phyloP scores from a whole-genome alignment of 1,140 invertebrate genomes.

The Drosophila fuyamai region DNA sequence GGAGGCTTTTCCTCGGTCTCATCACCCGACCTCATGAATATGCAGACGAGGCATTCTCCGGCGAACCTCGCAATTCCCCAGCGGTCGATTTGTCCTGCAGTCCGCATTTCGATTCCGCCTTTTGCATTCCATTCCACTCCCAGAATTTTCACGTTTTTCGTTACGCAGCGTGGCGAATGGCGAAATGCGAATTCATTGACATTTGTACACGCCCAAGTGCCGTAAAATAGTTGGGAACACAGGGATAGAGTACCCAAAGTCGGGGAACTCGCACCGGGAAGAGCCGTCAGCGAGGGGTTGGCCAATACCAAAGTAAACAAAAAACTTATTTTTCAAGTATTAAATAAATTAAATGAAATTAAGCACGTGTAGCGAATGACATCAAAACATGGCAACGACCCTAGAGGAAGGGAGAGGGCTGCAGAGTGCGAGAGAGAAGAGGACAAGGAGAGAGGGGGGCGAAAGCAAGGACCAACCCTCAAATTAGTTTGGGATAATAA shows the following conservation, averaged over 20 bases:
- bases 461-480: slow-evolving; percentile 68
- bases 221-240: slow-evolving; percentile 14
- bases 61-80: slow-evolving; percentile 39
- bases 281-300: slow-evolving; percentile 32
- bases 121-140: slow-evolving; percentile 22
- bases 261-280: slow-evolving; percentile 6
- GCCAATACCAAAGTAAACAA: slow-evolving; percentile 73
- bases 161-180: slow-evolving; percentile 67
- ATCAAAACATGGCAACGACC: slow-evolving; percentile 58
- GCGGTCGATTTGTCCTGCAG: slow-evolving; percentile 48
- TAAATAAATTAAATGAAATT: slow-evolving; percentile 81
- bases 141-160: slow-evolving; percentile 33
- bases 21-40: slow-evolving; percentile 9
- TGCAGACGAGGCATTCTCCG: slow-evolving; percentile 23
- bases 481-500: slow-evolving; percentile 78
- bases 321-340: slow-evolving; percentile 79
- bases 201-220: slow-evolving; percentile 61
- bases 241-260: slow-evolving; percentile 2
- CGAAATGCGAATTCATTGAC: slow-evolving; percentile 68
- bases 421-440: slow-evolving; percentile 1
- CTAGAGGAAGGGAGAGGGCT: slow-evolving; percentile 10
- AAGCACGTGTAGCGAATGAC: slow-evolving; percentile 81
- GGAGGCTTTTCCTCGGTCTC: not conserved
- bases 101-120: slow-evolving; percentile 2
- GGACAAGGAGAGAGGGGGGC: too few relatives aligned